Conservation (phyloP, 1,140 invertebrate species). For the Proctacanthus coquilletti region DNA sequence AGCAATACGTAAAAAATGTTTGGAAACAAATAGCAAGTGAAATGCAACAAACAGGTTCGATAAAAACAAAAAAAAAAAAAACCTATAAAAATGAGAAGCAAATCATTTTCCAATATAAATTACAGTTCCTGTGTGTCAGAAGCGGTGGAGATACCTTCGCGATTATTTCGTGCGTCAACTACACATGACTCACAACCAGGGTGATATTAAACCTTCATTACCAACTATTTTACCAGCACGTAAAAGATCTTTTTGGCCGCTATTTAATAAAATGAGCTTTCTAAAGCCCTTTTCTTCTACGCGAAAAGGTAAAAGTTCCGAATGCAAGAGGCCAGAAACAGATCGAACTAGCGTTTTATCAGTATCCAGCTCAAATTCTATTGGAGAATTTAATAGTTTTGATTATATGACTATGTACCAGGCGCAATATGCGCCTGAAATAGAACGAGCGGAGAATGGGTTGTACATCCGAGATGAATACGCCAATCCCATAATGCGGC, state of each 20-base stretch:
- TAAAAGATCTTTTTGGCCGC: background rate
- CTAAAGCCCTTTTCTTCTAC: background rate
- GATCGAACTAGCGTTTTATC: background rate
- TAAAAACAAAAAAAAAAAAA: no score
- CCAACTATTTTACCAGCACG: background rate
- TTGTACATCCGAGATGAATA: no score
- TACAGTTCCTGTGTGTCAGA: background rate
- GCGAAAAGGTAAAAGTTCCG: no score
- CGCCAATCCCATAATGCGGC: no score
- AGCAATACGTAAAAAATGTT: no score
- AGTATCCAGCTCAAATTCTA: background rate
- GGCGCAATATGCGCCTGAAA: background rate
- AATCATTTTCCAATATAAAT: background rate
- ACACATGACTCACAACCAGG: background rate
- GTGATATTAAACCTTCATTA: background rate
- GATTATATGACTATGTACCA: background rate
- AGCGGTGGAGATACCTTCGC: background rate
- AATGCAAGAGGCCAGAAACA: no score
- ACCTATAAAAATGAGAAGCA: background rate
- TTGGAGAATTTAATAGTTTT: background rate
- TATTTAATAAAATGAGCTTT: background rate
- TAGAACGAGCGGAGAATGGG: no score
- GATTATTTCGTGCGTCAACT: conserved; percentile 2
- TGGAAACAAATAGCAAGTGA: no score
- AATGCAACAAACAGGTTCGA: no score